Evolutionary conservation across 2,113 vertebrate genomes (phyloP), one percentile per base, ranked within the genome.

Genomic region (Lycocorax pyrrhopterus): DNA sequence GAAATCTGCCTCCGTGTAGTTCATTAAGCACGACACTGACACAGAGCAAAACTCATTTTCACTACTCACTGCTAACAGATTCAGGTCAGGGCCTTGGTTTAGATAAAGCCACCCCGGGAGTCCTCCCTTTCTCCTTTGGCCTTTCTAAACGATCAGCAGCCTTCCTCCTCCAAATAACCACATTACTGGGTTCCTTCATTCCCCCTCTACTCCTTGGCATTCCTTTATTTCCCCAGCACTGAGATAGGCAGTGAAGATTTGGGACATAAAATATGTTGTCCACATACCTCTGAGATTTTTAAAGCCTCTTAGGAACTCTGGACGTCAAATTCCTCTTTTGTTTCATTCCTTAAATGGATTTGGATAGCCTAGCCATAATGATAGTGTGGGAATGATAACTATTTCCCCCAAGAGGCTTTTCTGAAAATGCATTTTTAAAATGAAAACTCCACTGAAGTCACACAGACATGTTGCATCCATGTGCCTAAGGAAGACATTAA

Each of bases 271-370:
- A 52, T n/a, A 84, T 3, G 6, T 23, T 33, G 37, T 72, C 52
- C 60, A 7, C 0, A 27, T 49, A 90, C 83, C 69, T 87, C 86
- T 52, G 90, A 75, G 80, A 95, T 76, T 94, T 74, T 73, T 76
- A 82, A 72, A 88, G 56, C 51, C 88, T 64, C 90, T 78, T 16
- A 78, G 69, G 88, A 90, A 58, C 47, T 49, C 86, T 26, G 35
- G 44, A 89, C 0, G 5, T 68, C 86, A 94, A 92, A 94, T 95
- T 93, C 92, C 79, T 81, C 39, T 84, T 68, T 64, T 41, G 19
- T 52, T 93, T 90, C 46, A 94, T 93, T 94, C 94, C 96, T 94
- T 97, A 92, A 86, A 93, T 82, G 94, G 96, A 78, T 92, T 55
- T 84, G 41, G 80, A 35, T 76, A 84, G 59, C 58, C 43, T 69